Conservation (phyloP, 2,888 invertebrate genomes). For the Sylvicola fuscatus region DNA sequence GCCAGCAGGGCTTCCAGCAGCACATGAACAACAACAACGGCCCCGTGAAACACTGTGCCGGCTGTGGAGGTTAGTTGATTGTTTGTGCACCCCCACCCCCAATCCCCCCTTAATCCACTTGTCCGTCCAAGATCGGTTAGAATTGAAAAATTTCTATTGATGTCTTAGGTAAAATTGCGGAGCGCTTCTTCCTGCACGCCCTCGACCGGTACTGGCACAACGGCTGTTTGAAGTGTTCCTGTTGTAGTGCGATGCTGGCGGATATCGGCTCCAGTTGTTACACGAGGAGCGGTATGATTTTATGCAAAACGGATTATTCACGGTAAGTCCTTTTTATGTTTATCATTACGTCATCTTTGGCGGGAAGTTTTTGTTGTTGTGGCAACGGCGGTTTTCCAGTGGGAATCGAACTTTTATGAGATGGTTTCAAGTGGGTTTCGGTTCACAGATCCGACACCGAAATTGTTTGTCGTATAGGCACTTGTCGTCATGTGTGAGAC, state of each 20-base stretch:
- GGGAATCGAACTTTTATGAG: slow-evolving; percentile 1
- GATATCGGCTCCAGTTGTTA: slow-evolving; percentile 85
- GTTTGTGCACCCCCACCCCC: neutral
- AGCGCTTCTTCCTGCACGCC: slow-evolving; percentile 78
- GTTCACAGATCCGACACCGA: no score
- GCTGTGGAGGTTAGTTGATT: slow-evolving; percentile 48
- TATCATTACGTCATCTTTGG: neutral
- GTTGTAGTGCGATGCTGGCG: slow-evolving; percentile 72
- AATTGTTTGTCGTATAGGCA: no score
- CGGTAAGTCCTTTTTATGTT: slow-evolving; percentile 40
- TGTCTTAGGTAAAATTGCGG: slow-evolving; percentile 47
- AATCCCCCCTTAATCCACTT: neutral
- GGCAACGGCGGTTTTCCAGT: no score
- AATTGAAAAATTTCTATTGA: neutral
- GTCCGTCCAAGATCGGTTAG: neutral
- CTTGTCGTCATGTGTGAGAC: no score
- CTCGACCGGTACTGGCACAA: slow-evolving; percentile 94
- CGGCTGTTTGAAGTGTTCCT: slow-evolving; percentile 83
- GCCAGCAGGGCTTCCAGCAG: slow-evolving; percentile 9
- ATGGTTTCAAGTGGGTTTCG: neutral
- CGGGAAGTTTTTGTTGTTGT: no score
- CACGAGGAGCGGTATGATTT: slow-evolving; percentile 81
- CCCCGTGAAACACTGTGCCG: slow-evolving; percentile 62
- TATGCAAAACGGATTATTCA: slow-evolving; percentile 88
- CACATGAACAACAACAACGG: slow-evolving; percentile 19